phyloP scores from a whole-genome alignment of 2,113 vertebrate species.

The Gracilinanus agilis region DNA sequence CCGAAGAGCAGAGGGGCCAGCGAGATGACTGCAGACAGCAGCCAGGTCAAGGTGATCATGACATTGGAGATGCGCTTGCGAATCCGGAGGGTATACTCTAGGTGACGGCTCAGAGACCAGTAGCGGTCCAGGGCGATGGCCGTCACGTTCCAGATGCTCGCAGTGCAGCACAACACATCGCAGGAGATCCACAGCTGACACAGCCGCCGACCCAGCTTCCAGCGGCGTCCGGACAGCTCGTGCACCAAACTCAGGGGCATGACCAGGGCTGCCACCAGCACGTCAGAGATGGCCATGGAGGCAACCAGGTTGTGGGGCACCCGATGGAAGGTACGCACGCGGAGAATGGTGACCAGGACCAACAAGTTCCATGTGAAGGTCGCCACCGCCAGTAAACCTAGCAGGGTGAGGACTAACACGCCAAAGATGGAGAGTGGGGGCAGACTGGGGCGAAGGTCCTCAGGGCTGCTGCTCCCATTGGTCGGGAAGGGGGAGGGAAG shows the following conservation, averaged over 20 bases:
- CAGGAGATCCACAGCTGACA: constrained; percentile 97
- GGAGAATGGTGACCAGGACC: constrained; percentile 94
- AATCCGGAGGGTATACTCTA: constrained; percentile 93
- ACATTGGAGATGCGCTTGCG: constrained; percentile 93
- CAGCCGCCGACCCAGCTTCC: constrained; percentile 92
- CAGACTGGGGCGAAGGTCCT: constrained; percentile 41
- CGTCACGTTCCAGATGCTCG: constrained; percentile 99
- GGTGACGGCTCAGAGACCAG: constrained; percentile 97
- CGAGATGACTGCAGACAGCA: constrained; percentile 93
- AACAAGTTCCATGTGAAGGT: constrained; percentile 97
- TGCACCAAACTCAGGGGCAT: constrained; percentile 96
- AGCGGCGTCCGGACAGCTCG: constrained; percentile 91
- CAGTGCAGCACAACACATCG: constrained; percentile 97
- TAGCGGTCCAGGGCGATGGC: constrained; percentile 98
- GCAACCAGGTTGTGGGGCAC: constrained; percentile 98
- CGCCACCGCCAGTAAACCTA: constrained; percentile 92
- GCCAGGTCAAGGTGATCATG: constrained; percentile 96
- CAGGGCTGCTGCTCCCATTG: constrained; percentile 63
- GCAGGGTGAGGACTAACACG: constrained; percentile 88
- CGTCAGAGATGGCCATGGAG: constrained; percentile 95
- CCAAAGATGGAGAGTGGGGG: neutral
- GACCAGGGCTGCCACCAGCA: constrained; percentile 96
- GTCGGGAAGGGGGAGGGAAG: constrained; percentile 7
- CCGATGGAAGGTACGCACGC: constrained; percentile 94
- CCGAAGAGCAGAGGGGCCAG: constrained; percentile 94